Percentiles rank a stretch among this genome's conserved stretches.
Evolutionary conservation across 64 coral and sea anemone genomes (phyloP).

Genomic region (Catalaphyllia jardinei): DNA sequence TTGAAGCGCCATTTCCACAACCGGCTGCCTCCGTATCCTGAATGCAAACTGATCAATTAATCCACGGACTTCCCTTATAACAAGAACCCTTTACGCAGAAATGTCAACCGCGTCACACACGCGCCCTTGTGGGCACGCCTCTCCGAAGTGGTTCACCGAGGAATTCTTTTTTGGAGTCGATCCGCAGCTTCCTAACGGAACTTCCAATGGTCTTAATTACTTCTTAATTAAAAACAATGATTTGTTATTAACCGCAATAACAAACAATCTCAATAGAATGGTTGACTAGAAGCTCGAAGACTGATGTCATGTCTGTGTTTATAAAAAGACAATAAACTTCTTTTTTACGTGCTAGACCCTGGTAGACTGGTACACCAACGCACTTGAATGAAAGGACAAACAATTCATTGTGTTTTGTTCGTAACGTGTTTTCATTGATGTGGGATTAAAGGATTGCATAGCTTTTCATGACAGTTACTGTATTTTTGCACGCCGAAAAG

Average conservation of each 20-base stretch:
- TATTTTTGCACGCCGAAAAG: background rate
- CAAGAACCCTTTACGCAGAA: background rate
- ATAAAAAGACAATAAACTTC: background rate
- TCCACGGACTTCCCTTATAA: conserved; percentile 7
- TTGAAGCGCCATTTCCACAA: background rate
- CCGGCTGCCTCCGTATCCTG: background rate
- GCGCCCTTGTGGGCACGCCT: background rate
- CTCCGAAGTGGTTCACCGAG: background rate
- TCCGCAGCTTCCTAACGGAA: background rate
- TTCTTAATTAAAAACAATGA: background rate
- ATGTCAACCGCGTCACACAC: background rate
- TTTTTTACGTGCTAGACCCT: too few species aligned
- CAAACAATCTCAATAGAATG: background rate
- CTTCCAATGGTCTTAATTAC: background rate
- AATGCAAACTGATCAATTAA: background rate
- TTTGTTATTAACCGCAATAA: background rate
- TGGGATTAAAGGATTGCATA: background rate
- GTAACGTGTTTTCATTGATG: background rate
- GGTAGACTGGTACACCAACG: too few species aligned
- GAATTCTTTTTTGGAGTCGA: background rate
- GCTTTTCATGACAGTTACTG: background rate
- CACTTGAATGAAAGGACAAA: too few species aligned
- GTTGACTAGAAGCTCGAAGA: background rate
- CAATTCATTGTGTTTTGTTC: background rate
- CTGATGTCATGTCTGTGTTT: background rate